These are phyloP conservation scores for Melanerpes formicivorus DNA, from an alignment of 2,113 vertebrate genomes.

Conservation along the genomic window DNA sequence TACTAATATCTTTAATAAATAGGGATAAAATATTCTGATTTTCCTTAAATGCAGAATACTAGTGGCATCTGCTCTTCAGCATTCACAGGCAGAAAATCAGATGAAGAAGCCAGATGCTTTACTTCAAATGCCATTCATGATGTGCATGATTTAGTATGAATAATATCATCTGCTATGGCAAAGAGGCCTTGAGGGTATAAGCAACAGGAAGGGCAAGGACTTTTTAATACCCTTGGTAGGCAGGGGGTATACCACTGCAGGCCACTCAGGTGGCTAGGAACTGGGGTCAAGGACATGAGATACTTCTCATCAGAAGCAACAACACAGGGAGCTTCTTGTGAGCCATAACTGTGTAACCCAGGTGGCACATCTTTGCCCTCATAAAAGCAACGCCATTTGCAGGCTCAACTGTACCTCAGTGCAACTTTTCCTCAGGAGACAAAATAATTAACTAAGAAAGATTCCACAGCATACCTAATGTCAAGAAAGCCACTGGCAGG, in stretches of 20 bases:
- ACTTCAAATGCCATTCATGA: not conserved
- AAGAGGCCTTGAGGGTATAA: not conserved
- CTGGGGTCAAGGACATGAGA: not conserved
- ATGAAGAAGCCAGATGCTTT: not conserved
- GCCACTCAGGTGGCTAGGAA: not conserved
- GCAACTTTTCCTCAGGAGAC: not conserved
- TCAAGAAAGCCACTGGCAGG: not conserved
- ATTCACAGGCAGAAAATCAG: not conserved
- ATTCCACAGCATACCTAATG: not conserved
- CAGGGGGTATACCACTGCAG: not conserved
- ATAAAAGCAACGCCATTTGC: not conserved
- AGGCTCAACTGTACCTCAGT: not conserved
- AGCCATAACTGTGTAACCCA: not conserved
- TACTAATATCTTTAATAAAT: not conserved
- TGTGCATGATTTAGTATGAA: not conserved
- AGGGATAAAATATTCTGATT: not conserved
- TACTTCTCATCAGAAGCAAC: not conserved
- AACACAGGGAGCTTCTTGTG: fast-evolving
- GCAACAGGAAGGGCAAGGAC: not conserved
- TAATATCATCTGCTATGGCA: not conserved
- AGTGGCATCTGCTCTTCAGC: not conserved
- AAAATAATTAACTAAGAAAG: slow-evolving; percentile 33
- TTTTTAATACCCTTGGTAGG: not conserved
- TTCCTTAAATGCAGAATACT: not conserved
- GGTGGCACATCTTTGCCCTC: not conserved